Base-by-base conservation (phyloP, 30 jellyfish, hydroid and myxozoan genomes). In the Hydractinia symbiolongicarpus region DNA sequence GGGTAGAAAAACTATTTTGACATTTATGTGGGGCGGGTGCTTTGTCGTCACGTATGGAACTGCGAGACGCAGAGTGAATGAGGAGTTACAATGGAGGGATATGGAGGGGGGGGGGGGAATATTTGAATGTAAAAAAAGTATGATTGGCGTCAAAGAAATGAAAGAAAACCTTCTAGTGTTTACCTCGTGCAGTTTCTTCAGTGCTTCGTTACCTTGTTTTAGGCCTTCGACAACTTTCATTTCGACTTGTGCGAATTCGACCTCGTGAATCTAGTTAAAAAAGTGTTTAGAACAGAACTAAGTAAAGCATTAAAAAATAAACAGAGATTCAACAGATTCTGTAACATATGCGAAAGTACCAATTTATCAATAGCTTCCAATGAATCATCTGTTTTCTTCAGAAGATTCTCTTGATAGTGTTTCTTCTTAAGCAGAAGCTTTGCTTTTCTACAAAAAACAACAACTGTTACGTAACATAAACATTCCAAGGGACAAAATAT, bases 181-280 rank as follows among this genome's bases (percentile, higher is more conserved):
- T 81, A 90, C 97, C 93, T 90, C 86, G 79, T 91, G 98, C 5
- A 91, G 68, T 64, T 87, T 85, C 64, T 91, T 91, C 11, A 91
- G 87, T 30, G 96, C 94, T 19, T 91, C 96, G 86, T 91, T 91
- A 54, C 98, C 98, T 79, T 78, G 82, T 56, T 91, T 91, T 62
- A 91, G 72, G 5, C 95, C 95, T 19, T 83, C 96, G 56, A 87
- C 98, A 74, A 91, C 98, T 78, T 91, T 91, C 78, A 91, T 51
- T 72, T 91, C 95, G 19, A 91, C 95, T 69, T 86, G 98, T 4
- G 98, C 95, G 53, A 91, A 91, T 79, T 91, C 98, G 13, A 91
- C 88, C 58, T 91, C 98, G 49, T 79, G 86, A 13, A 90, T 90
- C 96, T 89, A 62, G 13, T 19, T 55, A 51, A 0, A 6, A 51